Percentiles rank a stretch among this genome's conserved stretches.
phyloP scores from a whole-genome alignment of 2,113 vertebrate genomes.

The Pluvialis apricaria region DNA sequence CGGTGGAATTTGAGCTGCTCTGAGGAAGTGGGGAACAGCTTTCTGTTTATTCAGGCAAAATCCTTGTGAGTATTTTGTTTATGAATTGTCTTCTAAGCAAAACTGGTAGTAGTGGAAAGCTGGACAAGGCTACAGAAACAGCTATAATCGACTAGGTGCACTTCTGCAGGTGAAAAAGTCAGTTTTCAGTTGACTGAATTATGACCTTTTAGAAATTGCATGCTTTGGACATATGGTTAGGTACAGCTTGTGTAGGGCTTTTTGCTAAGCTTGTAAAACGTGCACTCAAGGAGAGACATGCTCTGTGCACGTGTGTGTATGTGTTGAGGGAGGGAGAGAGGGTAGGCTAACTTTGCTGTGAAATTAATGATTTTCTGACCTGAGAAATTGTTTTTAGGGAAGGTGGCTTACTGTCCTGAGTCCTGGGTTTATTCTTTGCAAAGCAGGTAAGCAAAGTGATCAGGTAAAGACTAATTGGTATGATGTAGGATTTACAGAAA shows the following conservation, averaged over 20 bases:
- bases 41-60: background rate
- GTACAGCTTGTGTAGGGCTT: background rate
- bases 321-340: background rate
- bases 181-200: conserved; percentile 42
- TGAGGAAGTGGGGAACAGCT: background rate
- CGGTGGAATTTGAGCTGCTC: background rate
- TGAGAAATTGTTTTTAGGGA: background rate
- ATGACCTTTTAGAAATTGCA: conserved; percentile 8
- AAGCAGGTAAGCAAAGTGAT: background rate
- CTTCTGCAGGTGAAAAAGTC: conserved; percentile 24
- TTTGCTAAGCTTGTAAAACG: conserved; percentile 10
- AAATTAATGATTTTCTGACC: conserved; percentile 1
- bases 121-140: background rate
- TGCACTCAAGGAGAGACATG: background rate
- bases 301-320: background rate
- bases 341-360: background rate
- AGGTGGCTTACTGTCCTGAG: background rate
- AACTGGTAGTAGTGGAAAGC: background rate
- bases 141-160: background rate
- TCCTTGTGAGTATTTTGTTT: background rate
- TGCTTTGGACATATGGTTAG: background rate
- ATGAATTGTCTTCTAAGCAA: background rate
- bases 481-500: background rate
- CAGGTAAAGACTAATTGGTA: background rate
- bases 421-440: background rate